Evolutionary conservation across 2,113 vertebrate genomes (phyloP).

Genomic region (Lophotis ruficrista): DNA sequence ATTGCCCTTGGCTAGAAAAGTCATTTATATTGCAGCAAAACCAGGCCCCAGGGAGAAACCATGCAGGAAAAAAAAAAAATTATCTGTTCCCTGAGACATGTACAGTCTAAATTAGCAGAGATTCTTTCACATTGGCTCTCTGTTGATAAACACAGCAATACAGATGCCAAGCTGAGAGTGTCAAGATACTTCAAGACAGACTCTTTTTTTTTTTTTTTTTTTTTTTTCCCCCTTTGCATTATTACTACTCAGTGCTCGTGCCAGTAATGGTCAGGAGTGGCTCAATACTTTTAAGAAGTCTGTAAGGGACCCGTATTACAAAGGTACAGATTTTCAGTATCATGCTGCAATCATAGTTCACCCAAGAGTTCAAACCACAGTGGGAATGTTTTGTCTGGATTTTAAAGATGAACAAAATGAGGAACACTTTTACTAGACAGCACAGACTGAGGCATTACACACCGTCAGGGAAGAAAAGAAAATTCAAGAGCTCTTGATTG

Average conservation of each 20-base stretch:
- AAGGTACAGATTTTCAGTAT: neutral
- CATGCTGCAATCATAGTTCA: neutral
- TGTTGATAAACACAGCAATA: neutral
- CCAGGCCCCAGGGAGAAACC: neutral
- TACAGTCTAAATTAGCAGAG: neutral
- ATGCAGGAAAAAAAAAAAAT: neutral
- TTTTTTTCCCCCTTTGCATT: neutral
- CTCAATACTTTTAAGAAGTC: neutral
- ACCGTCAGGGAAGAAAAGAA: neutral
- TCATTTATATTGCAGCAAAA: neutral
- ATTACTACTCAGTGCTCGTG: neutral
- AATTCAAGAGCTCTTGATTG: neutral
- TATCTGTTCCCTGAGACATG: neutral
- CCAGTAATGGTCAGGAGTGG: neutral
- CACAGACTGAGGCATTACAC: neutral
- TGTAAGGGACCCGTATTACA: neutral
- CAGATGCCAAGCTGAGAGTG: neutral
- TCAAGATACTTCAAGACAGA: neutral
- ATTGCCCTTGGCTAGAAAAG: neutral
- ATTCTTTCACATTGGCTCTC: neutral
- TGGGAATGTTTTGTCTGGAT: neutral
- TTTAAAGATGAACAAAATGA: neutral
- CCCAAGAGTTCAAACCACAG: neutral
- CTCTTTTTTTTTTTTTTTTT: neutral
- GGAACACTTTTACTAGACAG: neutral